Conservation (phyloP, 2,888 invertebrate genomes). For the Augochlorella aurata region DNA sequence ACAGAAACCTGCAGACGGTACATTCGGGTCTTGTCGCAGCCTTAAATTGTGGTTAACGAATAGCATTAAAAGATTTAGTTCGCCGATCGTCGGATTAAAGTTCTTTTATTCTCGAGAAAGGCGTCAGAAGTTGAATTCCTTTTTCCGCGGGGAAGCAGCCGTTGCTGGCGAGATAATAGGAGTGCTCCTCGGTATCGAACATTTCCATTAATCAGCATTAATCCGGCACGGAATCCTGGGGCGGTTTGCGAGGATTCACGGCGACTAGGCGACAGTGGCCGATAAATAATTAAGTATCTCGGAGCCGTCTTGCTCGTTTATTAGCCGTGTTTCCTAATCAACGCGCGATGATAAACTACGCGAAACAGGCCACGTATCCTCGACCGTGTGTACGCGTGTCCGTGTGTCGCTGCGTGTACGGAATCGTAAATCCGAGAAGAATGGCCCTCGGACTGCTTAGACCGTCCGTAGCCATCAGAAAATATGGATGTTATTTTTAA, state of each 20-base stretch:
- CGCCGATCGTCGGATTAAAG: background rate
- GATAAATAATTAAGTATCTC: conserved; percentile 63
- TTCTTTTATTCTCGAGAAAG: background rate
- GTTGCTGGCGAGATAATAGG: conserved; percentile 45
- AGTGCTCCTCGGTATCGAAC: conserved; percentile 47
- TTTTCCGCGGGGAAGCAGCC: background rate
- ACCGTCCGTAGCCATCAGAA: background rate
- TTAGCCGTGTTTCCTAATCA: conserved; percentile 59
- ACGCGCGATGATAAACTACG: conserved; percentile 45
- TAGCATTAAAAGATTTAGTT: background rate
- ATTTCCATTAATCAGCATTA: conserved; percentile 66
- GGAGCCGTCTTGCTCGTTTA: conserved; percentile 43
- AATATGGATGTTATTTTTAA: conserved; percentile 27
- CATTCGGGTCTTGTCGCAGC: no score
- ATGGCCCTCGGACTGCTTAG: conserved; percentile 12
- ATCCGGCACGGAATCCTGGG: conserved; percentile 33
- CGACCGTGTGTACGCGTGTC: background rate
- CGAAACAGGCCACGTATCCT: background rate
- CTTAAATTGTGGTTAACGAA: background rate
- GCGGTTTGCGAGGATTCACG: conserved; percentile 26
- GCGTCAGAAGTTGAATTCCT: background rate
- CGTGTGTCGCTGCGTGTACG: no score
- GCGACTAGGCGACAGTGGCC: conserved; percentile 18
- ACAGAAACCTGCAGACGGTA: no score
- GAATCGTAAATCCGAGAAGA: conserved; percentile 19